Base-by-base conservation (phyloP, 2,797 vertebrate genomes). In the Esox masquinongy region DNA sequence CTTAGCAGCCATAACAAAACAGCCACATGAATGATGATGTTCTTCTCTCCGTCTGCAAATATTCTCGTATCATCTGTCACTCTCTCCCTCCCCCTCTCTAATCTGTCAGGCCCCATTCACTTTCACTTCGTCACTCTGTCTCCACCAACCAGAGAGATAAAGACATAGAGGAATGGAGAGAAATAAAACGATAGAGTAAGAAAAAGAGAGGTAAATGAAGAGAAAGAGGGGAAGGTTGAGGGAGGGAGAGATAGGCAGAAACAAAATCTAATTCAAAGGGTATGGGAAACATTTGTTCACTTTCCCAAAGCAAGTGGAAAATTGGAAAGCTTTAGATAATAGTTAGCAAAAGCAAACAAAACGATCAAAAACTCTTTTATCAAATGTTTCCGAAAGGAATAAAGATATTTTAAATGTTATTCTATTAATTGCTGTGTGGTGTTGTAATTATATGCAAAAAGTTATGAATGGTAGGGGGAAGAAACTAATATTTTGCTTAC, bases 31-130 rank as follows among this genome's bases (percentile, higher is more conserved):
- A 59, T 82, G 79, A 81, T 79, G 83, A 63, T 66, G 68, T 75
- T 85, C 86, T 88, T 89, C 82, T 82, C 75, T 86, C 81, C 80
- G 77, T 88, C 83, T 83, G 81, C 84, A 86, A 88, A 90, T 83
- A 90, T 82, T 83, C 82, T 83, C 88, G 77, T 82, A 78, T 88
- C 88, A 85, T 85, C 66, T 63, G 61, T 79, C 80, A 73, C 71
- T 74, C 63, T 15, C 50, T 24, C 26, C 70, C 68, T 51, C 73
- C 34, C 76, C 61, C 26, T 61, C 69, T 82, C 68, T 79, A 72
- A 59, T 76, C 34, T 74, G 81, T 86, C 74, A 59, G 51, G 68
- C 78, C 70, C 74, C 68, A 75, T 66, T 73, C 70, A 24, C 31
- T 72, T 14, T 64, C 14, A 24, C 51, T 73, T 53, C 56, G 47